Percentiles rank a stretch among this genome's conserved stretches.
phyloP scores from a whole-genome alignment of 1,140 invertebrate species.

The Dendrolimus kikuchii region DNA sequence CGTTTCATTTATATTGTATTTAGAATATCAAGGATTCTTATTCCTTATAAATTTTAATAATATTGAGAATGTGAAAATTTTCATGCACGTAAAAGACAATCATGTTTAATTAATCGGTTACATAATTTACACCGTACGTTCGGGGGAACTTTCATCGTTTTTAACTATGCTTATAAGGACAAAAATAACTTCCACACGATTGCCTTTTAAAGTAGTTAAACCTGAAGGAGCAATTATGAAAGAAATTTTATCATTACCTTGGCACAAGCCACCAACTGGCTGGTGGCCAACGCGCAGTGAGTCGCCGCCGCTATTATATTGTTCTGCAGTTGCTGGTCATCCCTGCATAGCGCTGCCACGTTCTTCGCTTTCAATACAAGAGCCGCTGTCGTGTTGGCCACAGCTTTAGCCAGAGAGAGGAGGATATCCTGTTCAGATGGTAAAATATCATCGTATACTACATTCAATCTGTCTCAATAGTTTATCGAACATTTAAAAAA shows the following conservation, averaged over 20 bases:
- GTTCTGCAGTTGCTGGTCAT: constrained; percentile 83
- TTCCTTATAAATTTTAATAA: too few relatives aligned
- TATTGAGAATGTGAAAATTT: too few relatives aligned
- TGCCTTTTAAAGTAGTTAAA: not conserved
- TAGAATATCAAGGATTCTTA: too few relatives aligned
- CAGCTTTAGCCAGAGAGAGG: constrained; percentile 92
- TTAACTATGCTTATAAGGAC: too few relatives aligned
- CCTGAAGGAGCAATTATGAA: too few relatives aligned
- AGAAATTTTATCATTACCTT: constrained; percentile 76
- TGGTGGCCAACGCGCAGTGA: constrained; percentile 96
- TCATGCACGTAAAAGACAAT: too few relatives aligned
- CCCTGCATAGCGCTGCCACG: constrained; percentile 89
- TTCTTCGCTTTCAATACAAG: constrained; percentile 96
- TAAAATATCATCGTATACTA: not conserved
- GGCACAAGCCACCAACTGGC: constrained; percentile 97
- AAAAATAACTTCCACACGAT: not conserved
- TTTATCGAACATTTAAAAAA: too few relatives aligned
- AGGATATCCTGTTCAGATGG: constrained; percentile 80
- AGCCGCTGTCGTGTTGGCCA: constrained; percentile 96
- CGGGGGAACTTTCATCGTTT: not conserved
- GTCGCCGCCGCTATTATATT: constrained; percentile 95
- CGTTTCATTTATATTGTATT: too few relatives aligned
- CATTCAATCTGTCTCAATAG: too few relatives aligned
- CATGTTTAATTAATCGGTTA: too few relatives aligned
- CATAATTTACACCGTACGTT: not conserved